phyloP scores from a whole-genome alignment of 2,113 vertebrate species.

The Scolopax mira region DNA sequence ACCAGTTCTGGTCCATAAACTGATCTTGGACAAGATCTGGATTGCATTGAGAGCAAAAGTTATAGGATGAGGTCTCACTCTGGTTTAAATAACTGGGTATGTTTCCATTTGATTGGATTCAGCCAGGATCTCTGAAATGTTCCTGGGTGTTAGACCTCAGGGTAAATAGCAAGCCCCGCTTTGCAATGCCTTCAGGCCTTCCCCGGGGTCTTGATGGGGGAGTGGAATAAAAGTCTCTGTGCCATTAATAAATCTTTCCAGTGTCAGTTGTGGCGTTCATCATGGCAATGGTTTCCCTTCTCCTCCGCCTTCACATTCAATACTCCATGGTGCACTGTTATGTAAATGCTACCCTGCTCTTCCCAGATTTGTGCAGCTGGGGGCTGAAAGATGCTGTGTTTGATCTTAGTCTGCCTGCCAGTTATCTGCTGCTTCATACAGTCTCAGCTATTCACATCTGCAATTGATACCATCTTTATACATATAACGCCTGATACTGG shows the following conservation, averaged over 20 bases:
- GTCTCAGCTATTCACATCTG: not conserved
- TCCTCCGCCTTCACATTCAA: not conserved
- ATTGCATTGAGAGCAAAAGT: not conserved
- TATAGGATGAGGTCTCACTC: not conserved
- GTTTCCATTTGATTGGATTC: not conserved
- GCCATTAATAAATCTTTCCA: not conserved
- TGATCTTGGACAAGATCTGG: not conserved
- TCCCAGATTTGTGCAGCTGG: not conserved
- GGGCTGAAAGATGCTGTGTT: not conserved
- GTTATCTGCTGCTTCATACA: not conserved
- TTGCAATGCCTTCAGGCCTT: not conserved
- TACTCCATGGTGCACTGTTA: not conserved
- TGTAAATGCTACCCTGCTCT: not conserved
- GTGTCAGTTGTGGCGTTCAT: not conserved
- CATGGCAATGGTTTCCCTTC: not conserved
- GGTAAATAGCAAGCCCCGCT: not conserved
- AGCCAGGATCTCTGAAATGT: not conserved
- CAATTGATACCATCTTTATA: not conserved
- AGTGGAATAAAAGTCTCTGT: not conserved
- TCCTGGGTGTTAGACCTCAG: not conserved
- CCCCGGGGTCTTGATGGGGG: not conserved
- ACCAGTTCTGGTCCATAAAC: not conserved
- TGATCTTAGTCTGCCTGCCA: not conserved
- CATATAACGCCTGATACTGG: rapidly evolving
- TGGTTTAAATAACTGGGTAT: not conserved